Percentiles rank a stretch among this genome's conserved stretches.
These are phyloP conservation scores for Perithous albicinctus DNA, from an alignment of 2,888 invertebrate genomes.

Conservation along the genomic window DNA sequence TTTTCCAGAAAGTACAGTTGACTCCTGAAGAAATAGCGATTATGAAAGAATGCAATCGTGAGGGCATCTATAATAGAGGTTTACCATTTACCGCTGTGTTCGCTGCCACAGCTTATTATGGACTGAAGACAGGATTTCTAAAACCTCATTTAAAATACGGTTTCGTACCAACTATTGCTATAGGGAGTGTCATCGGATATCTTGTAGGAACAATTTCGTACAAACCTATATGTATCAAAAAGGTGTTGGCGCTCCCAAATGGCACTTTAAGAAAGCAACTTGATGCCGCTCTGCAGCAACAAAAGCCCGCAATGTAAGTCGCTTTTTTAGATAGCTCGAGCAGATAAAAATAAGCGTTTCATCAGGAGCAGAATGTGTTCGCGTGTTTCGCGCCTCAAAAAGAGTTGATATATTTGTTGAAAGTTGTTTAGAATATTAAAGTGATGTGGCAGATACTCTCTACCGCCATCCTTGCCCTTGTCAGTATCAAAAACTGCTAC, in stretches of 20 bases:
- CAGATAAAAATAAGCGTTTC: no score
- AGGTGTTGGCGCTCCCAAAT: constrained; percentile 43
- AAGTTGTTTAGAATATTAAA: no score
- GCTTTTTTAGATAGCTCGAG: background rate
- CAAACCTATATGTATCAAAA: constrained; percentile 17
- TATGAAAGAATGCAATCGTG: constrained; percentile 31
- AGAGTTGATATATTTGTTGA: no score
- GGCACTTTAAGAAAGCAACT: constrained; percentile 28
- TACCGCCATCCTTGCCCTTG: no score
- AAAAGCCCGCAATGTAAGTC: background rate
- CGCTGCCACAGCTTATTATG: background rate
- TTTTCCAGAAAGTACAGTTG: constrained; percentile 5
- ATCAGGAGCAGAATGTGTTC: no score
- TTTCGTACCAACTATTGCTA: background rate
- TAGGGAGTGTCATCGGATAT: constrained; percentile 5
- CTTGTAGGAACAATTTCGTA: constrained; percentile 14
- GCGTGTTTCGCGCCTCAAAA: no score
- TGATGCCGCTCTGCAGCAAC: background rate
- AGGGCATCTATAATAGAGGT: constrained; percentile 28
- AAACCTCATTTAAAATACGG: constrained; percentile 26
- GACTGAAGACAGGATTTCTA: background rate
- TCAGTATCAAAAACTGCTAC: no score
- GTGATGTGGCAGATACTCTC: no score
- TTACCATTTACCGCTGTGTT: background rate
- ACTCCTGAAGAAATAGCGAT: constrained; percentile 37